Evolutionary conservation across 2,888 invertebrate species (phyloP), one percentile per base, ranked within the genome.

Genomic region (Phlogophora meticulosa): DNA sequence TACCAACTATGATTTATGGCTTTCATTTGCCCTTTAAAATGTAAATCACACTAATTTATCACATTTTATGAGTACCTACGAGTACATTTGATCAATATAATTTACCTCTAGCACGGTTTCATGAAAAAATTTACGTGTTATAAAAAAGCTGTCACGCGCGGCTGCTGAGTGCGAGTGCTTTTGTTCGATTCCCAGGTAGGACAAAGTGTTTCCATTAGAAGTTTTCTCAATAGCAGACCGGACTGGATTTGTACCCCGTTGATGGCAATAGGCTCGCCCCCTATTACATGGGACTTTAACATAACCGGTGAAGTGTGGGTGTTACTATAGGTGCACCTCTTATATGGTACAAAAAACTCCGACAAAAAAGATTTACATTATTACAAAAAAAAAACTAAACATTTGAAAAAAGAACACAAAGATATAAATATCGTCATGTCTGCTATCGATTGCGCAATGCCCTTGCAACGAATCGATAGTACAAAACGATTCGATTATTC

Each of bases 401-500:
- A 63, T 65, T 78, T 28, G 20, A 64, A 57, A 60, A 55, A 4
- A 60, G 59, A 72, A 73, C 36, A 55, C 57, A 45, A 20, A 49
- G 46, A 53, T 17, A 69, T 22, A 51, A 68, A 42, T 72, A 61
- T 38, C 72, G 51, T 49, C 56, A 56, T 52, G 63, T 72, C 75
- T 65, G 52, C 46, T 76, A 82, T 82, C 74, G 84, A 82, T 84
- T 82, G 70, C 74, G 53, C 62, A 51, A 52, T 84, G 82, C 84
- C 82, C 82, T 84, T 82, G 82, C 84, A 82, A 43, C 61, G 80
- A 52, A 80, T 76, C 76, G 76, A 76, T 76, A 46, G 43, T 56
- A 76, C 56, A 80, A 83, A 78, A 72, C 81, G 79, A 81, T 83
- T 57, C 82, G 82, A 81, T 83, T 82, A 82, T 82, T 81, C 80